Evolutionary conservation across 2,888 invertebrate species (phyloP), one percentile per base, ranked within the genome.

Genomic region (Ferdinandea cuprea): DNA sequence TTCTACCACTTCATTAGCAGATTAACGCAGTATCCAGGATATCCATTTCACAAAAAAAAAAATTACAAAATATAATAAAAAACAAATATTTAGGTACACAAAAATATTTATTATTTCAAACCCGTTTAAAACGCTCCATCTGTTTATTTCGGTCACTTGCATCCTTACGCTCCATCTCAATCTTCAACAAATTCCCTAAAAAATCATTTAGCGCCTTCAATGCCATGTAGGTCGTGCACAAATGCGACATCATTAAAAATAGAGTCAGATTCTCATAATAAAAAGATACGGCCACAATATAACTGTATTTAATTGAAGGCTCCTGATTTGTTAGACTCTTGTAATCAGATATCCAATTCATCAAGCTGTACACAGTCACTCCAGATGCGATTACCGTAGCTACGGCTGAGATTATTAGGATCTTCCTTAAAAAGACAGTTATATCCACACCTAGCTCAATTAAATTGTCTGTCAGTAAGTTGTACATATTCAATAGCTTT

Each of bases 381-480:
- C 11, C 6, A 25, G 42, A 19, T 2, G 32, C 8, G 1, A 3
- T 4, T 3, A 61, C 0, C 5, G 68, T 56, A 9, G 59, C 32
- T n/a, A 42, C 1, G 0, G 21, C 8, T 3, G 74, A 68, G 0
- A 61, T 15, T n/a, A 61, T 0, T 2, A 79, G 32, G 2, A 73
- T 25, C 19, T 61, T 73, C n/a, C 40, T 46, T 13, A 9, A 81
- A 0, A 87, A 71, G 0, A 15, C 50, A 1, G 28, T 25, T 0
- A 84, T 68, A 48, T 86, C 59, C 9, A 87, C 76, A 4, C 86
- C 86, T 66, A 88, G 21, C 6, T 56, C 54, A 0, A 46, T 25
- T 1, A 79, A 77, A 0, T 76, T 56, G 3, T 86, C 61, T 11
- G 86, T 25, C 0, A 87, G 46, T 1, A 32, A 1, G 1, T 74